Evolutionary conservation across 53 echinoderm and acorn worm genomes (phyloP).

Genomic region (Crossaster papposus): DNA sequence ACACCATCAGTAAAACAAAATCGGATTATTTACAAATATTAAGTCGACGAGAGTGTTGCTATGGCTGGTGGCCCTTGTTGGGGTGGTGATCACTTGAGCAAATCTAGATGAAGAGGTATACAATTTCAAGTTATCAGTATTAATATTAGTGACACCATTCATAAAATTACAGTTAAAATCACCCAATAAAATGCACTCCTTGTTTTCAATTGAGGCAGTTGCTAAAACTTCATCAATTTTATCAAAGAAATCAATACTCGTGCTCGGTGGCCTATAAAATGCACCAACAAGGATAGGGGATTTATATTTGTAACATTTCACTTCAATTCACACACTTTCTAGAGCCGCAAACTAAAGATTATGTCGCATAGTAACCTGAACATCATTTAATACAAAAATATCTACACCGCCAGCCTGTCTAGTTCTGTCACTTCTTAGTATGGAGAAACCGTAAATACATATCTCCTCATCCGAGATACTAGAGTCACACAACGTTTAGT

Average conservation of each 20-base stretch:
- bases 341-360: not conserved
- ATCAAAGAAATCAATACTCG: not conserved
- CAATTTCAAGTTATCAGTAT: slow-evolving; percentile 12
- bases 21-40: slow-evolving; percentile 20
- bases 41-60: slow-evolving; percentile 26
- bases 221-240: not conserved
- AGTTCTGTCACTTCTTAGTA: slow-evolving; percentile 42
- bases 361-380: slow-evolving; percentile 3
- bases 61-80: slow-evolving; percentile 28
- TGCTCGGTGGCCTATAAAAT: slow-evolving; percentile 41
- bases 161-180: slow-evolving; percentile 48
- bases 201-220: not conserved
- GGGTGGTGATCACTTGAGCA: slow-evolving; percentile 1
- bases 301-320: not conserved
- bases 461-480: slow-evolving; percentile 49
- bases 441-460: slow-evolving; percentile 5
- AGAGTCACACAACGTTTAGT: slow-evolving; percentile 57
- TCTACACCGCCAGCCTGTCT: slow-evolving; percentile 49
- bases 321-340: slow-evolving; percentile 44
- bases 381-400: slow-evolving; percentile 31
- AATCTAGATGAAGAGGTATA: not conserved
- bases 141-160: not conserved
- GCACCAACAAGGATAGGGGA: slow-evolving; percentile 27
- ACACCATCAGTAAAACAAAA: slow-evolving; percentile 8
- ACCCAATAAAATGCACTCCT: slow-evolving; percentile 22